Base-by-base conservation (phyloP, 1,140 invertebrate species). In the Penaeus japonicus region DNA sequence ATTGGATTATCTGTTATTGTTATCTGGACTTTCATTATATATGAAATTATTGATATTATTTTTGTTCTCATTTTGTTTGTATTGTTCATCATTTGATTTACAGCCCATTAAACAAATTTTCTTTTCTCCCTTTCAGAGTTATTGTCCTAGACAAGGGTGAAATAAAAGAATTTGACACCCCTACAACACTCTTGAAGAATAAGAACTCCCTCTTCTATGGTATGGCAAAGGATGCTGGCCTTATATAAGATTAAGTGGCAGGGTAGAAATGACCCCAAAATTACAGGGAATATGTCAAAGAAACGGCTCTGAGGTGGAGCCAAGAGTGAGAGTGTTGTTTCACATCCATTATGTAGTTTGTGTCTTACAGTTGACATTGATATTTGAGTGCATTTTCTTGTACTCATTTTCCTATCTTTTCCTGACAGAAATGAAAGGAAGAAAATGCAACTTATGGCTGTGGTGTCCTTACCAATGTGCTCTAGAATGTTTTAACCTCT, bases 201-300 rank as follows among this genome's bases (percentile, higher is more conserved):
- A 95, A 95, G 87, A 94, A 95, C 85, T 96, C 96, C 55, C 94
- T 97, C 90, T 99, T 99, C 93, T 96, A 97, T 93, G 94, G 95
- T 91, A 97, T 99, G 97, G 97, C 97, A 47, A 97, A 97, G 92
- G 97, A 98, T 93, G 97, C 98, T 84, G 96, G 96, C 77, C 70
- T 93, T 30, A 91, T 91, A 39, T 39, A 39, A 3, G 39, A 4
- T 39, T 7, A 39, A 39, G 12, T 1, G 39, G 39, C 39, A 39
- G 39, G 39, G 1, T 39, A 39, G 39, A 39, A 39, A 39, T 10
- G 12, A 7, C 0, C 4, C 39, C 39, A 39, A 39, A 39, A 39
- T 39, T 39, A 1, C 12, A 1, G 39, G 39, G 39, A 10, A 39
- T 4, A 39, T 39, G 39, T 39, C 39, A 1, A 39, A 39, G 39